Evolutionary conservation across 1,140 invertebrate species (phyloP).

Genomic region (Lethocerus indicus): DNA sequence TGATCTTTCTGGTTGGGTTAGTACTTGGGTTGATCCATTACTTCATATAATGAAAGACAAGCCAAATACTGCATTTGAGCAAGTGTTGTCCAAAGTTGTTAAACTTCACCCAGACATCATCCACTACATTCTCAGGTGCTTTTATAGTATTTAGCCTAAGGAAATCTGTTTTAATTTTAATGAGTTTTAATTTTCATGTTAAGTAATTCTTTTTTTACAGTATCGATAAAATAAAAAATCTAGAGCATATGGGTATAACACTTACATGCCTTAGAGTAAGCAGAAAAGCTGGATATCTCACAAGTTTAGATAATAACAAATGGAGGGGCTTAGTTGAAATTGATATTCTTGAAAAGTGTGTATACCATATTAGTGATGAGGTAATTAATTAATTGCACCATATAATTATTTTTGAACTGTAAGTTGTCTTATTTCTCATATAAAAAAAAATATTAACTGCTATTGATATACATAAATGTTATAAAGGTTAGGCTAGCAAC

Average conservation of each 20-base stretch:
- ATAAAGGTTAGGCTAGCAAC: conserved; percentile 13
- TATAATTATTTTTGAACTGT: neutral
- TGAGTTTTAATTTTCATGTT: no score
- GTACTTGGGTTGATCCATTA: conserved; percentile 14
- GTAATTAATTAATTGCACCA: conserved; percentile 5
- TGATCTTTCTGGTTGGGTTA: conserved; percentile 9
- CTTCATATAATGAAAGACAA: neutral
- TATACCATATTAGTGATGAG: conserved; percentile 9
- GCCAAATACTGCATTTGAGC: conserved; percentile 8
- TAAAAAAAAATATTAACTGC: neutral
- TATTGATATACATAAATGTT: neutral
- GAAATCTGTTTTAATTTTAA: no score
- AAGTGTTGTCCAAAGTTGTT: conserved; percentile 9
- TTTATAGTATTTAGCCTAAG: no score
- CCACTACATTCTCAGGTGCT: conserved; percentile 9
- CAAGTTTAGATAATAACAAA: conserved; percentile 1
- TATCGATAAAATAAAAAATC: neutral
- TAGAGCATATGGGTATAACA: conserved; percentile 2
- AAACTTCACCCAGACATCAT: conserved; percentile 8
- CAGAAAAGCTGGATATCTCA: conserved; percentile 9
- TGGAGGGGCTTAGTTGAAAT: conserved; percentile 12
- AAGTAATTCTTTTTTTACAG: no score
- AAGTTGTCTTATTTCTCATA: neutral
- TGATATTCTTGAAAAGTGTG: neutral
- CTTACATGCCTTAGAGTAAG: conserved; percentile 9